Evolutionary conservation across 1,140 invertebrate genomes (phyloP), one percentile per base, ranked within the genome.

Genomic region (Philopotamus ludificatus): DNA sequence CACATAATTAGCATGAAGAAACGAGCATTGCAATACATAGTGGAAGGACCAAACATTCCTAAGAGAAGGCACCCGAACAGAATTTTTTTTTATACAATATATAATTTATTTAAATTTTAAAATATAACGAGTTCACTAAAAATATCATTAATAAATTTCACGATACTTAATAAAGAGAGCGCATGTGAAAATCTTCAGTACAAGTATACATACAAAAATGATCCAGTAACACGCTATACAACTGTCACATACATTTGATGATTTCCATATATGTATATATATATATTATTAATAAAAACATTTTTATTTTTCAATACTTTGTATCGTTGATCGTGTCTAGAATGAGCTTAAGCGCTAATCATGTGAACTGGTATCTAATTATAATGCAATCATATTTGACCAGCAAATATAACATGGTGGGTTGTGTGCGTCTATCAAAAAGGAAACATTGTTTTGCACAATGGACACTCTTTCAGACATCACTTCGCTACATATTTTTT

Each of bases 41-140:
- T 45, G 42, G 39, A 16, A 57, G 23, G 63, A 65, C 53, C 42
- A 57, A 63, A 60, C 25, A 15, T 68, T 64, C 41, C 61, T 59
- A 67, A 51, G 47, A 69, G 63, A 69, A 69, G 67, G 67, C 67
- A 69, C 67, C 67, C 58, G 54, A 65, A 65, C 51, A 41, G 63
- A 65, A 65, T 49, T 65, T 53, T 55, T 68, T 44, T 49, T n/a
- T n/a, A n/a, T n/a, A n/a, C n/a, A n/a, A 34, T 28, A 51, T 23
- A 39, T 63, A 45, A 63, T 41, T 63, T 18, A 53, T 63, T 10
- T 63, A 28, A 49, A 25, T 57, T 42, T 26, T 26, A 60, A 60
- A 60, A 45, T 53, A 53, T 53, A 53, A 63, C 49, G 39, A 53
- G 39, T 51, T 53, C n/a, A 51, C 47, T 53, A 63, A 63, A n/a